Conservation (phyloP, 2,113 vertebrate species). For the Artemisiospiza belli region DNA sequence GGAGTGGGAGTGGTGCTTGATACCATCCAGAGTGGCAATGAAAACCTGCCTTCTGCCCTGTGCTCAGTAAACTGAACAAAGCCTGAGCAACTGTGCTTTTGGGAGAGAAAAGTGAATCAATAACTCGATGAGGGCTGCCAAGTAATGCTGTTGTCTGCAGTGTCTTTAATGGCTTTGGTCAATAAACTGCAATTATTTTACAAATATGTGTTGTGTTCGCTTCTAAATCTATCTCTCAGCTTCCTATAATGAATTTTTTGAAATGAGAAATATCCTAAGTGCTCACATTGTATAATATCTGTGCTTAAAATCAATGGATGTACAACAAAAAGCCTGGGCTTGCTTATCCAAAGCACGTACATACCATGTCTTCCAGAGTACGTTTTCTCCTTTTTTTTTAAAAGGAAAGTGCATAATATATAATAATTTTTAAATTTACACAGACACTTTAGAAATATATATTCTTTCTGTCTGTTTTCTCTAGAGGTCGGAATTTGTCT, state of each 20-base stretch:
- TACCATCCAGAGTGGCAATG: not conserved
- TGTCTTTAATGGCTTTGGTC: constrained; percentile 15
- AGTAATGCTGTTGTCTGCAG: not conserved
- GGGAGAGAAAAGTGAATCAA: not conserved
- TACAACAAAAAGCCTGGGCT: not conserved
- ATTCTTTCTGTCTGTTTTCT: not conserved
- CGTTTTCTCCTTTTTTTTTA: not conserved
- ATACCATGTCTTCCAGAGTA: not conserved
- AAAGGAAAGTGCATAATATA: not conserved
- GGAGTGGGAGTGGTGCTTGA: not conserved
- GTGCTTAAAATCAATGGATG: not conserved
- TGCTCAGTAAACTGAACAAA: not conserved
- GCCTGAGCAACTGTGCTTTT: not conserved
- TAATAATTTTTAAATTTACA: not conserved
- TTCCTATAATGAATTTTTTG: constrained; percentile 27
- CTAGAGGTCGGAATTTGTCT: not conserved
- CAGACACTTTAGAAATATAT: not conserved
- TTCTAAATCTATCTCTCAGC: not conserved
- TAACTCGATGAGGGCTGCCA: not conserved
- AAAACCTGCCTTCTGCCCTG: not conserved
- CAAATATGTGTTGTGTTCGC: not conserved
- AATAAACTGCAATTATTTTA: constrained; percentile 53
- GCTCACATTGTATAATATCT: not conserved
- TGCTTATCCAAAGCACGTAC: not conserved
- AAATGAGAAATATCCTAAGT: constrained; percentile 26